phyloP scores from a whole-genome alignment of 2,888 invertebrate genomes.

The Luperina nickerlii region DNA sequence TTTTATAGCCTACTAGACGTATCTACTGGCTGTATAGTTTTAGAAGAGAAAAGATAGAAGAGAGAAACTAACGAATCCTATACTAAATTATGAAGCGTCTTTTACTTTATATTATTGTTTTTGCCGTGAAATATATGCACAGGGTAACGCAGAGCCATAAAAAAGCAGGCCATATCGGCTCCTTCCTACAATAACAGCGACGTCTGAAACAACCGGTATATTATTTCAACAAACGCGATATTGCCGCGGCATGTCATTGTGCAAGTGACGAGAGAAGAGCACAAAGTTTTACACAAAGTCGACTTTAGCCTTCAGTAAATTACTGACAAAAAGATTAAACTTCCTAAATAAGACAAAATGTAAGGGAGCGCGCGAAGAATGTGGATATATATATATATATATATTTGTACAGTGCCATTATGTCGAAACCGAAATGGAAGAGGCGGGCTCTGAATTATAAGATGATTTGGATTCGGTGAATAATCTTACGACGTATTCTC shows the following conservation, averaged over 20 bases:
- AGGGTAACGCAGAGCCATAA: constrained; percentile 3
- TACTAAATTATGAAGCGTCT: constrained; percentile 1
- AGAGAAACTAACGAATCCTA: background rate
- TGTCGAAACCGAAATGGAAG: constrained; percentile 51
- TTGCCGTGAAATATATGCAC: constrained; percentile 10
- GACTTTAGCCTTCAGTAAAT: constrained; percentile 42
- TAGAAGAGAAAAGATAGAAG: constrained; percentile 22
- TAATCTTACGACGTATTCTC: constrained; percentile 37
- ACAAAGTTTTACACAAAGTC: constrained; percentile 44
- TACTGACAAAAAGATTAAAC: constrained; percentile 55
- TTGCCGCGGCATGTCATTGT: constrained; percentile 19
- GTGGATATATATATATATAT: constrained; percentile 19
- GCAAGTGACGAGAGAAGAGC: constrained; percentile 39
- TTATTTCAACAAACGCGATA: constrained; percentile 51
- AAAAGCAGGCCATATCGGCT: constrained; percentile 17
- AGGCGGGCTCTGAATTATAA: constrained; percentile 54
- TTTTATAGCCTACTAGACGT: constrained; percentile 62
- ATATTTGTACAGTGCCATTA: constrained; percentile 44
- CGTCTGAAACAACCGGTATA: constrained; percentile 29
- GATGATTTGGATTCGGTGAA: constrained; percentile 53
- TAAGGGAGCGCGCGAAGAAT: constrained; percentile 43
- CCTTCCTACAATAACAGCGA: constrained; percentile 38
- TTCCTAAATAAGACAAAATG: constrained; percentile 57
- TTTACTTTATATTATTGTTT: constrained; percentile 7
- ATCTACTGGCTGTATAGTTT: constrained; percentile 42